Conservation (phyloP, 2,797 vertebrate species). For the Phyllotis vaccarum region DNA sequence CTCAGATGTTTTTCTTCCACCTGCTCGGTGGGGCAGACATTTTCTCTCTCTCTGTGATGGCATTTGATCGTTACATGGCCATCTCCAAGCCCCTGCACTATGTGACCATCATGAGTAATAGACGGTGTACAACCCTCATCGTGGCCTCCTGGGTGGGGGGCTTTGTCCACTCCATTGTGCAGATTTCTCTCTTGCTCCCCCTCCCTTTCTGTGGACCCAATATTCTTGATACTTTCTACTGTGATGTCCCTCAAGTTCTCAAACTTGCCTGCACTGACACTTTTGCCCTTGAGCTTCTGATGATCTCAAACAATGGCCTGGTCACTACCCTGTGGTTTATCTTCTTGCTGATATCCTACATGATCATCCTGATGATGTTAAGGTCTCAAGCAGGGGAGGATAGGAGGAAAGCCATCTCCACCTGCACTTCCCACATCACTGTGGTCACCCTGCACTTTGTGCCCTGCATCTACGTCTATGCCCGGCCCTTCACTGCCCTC, state of each 20-base stretch:
- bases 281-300: conserved; percentile 65
- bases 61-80: conserved; percentile 70
- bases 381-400: conserved; percentile 49
- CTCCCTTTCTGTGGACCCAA: conserved; percentile 77
- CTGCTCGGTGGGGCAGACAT: conserved; percentile 73
- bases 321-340: conserved; percentile 75
- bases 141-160: conserved; percentile 72
- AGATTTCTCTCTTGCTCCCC: conserved; percentile 49
- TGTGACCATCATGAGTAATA: background rate
- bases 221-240: conserved; percentile 78
- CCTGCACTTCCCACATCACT: conserved; percentile 77
- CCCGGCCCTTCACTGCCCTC: conserved; percentile 75
- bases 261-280: conserved; percentile 67
- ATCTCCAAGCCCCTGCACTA: conserved; percentile 78
- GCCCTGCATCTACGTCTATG: conserved; percentile 77
- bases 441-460: conserved; percentile 80
- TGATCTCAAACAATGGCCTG: conserved; percentile 82
- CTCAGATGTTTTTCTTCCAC: conserved; percentile 77
- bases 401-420: conserved; percentile 75
- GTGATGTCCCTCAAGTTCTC: conserved; percentile 76
- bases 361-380: conserved; percentile 59
- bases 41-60: conserved; percentile 72
- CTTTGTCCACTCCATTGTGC: conserved; percentile 72
- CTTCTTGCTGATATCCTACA: conserved; percentile 75
- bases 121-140: background rate